Conservation (phyloP, 2,797 vertebrate species). For the Clamator glandarius region DNA sequence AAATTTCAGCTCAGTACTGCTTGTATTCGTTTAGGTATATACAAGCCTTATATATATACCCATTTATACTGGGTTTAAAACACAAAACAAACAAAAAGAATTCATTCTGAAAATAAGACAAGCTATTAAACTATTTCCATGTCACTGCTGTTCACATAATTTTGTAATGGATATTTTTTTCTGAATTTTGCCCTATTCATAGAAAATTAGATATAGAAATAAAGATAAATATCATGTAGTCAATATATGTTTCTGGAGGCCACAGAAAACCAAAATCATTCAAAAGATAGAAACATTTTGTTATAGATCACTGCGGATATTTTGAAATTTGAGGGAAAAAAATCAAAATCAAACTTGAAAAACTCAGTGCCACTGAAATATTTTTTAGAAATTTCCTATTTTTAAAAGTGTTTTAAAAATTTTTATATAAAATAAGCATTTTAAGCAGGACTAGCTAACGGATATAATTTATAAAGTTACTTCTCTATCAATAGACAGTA, state of each 20-base stretch:
- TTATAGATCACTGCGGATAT: neutral
- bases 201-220: neutral
- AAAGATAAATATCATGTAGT: neutral
- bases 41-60: too few species aligned
- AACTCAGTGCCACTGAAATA: fast-evolving
- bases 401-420: neutral
- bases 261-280: neutral
- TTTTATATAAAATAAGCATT: neutral
- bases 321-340: neutral
- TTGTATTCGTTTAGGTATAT: neutral
- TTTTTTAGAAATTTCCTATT: neutral
- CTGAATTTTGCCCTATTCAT: neutral
- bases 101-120: neutral
- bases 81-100: neutral
- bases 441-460: neutral
- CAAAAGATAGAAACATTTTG: neutral
- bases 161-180: neutral
- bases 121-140: neutral
- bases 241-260: neutral
- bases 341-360: neutral
- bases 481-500: neutral
- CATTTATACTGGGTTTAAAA: neutral
- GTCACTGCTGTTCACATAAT: neutral
- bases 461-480: neutral
- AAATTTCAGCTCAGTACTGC: neutral